Conservation (phyloP, 1,140 invertebrate species). For the Protaetia brevitarsis region DNA sequence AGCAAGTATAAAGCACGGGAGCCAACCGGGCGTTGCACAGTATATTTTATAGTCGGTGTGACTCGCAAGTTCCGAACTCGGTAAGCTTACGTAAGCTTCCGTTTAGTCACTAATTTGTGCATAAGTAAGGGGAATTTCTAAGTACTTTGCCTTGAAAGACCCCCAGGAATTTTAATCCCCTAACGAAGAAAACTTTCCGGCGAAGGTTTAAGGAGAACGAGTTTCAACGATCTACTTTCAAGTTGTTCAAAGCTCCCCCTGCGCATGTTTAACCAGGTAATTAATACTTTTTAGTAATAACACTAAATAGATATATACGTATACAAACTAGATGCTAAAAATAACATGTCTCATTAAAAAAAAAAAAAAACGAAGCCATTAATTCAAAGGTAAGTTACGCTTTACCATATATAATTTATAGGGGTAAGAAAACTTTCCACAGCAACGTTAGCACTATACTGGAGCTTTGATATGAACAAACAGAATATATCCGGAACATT, state of each 20-base stretch:
- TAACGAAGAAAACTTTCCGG: slow-evolving; percentile 11
- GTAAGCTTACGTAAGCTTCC: slow-evolving; percentile 27
- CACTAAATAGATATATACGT: too few species aligned
- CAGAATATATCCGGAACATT: too few species aligned
- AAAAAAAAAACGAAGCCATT: too few species aligned
- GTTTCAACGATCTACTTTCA: not conserved
- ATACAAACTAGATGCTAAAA: too few species aligned
- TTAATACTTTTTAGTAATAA: too few species aligned
- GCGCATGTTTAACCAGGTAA: too few species aligned
- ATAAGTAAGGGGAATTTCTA: slow-evolving; percentile 26
- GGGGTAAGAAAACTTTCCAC: too few species aligned
- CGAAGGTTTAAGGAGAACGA: slow-evolving; percentile 13
- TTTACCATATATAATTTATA: too few species aligned
- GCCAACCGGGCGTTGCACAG: not conserved
- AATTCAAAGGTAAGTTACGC: too few species aligned
- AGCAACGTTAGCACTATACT: too few species aligned
- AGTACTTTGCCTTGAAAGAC: slow-evolving; percentile 27
- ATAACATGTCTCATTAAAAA: too few species aligned
- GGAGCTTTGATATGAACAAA: too few species aligned
- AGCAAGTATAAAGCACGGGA: slow-evolving; percentile 1
- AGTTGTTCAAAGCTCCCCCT: not conserved
- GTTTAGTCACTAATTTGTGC: slow-evolving; percentile 27
- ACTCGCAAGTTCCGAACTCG: slow-evolving; percentile 22
- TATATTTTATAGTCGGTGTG: slow-evolving; percentile 17
- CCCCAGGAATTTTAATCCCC: slow-evolving; percentile 23